phyloP scores from a whole-genome alignment of 2,888 invertebrate species.

The Oligia strigilis region DNA sequence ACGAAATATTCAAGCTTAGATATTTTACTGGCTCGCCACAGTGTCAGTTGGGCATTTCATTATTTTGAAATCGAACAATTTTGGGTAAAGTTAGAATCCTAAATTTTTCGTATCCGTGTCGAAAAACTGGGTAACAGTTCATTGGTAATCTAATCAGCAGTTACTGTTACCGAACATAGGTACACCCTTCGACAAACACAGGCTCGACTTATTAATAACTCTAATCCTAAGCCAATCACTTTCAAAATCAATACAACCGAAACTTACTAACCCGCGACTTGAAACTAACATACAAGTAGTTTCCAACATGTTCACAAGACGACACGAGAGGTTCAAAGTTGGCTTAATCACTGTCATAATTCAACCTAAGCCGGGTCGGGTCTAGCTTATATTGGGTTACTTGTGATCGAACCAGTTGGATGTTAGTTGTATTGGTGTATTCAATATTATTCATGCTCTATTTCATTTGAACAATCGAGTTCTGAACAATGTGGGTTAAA shows the following conservation, averaged over 20 bases:
- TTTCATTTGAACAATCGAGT: slow-evolving; percentile 26
- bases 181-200: neutral
- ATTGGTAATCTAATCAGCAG: neutral
- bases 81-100: neutral
- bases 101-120: neutral
- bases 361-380: slow-evolving; percentile 59
- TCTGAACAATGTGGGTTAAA: neutral
- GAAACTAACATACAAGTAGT: slow-evolving; percentile 49
- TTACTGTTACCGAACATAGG: neutral
- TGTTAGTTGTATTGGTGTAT: slow-evolving; percentile 36
- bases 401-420: slow-evolving; percentile 40
- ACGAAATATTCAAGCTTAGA: neutral
- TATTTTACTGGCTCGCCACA: neutral
- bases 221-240: slow-evolving; percentile 46
- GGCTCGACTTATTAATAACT: slow-evolving; percentile 13
- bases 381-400: slow-evolving; percentile 60
- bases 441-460: slow-evolving; percentile 33
- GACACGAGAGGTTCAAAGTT: slow-evolving; percentile 62
- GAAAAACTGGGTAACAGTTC: neutral
- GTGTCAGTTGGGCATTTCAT: neutral
- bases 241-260: slow-evolving; percentile 50
- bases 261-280: slow-evolving; percentile 22
- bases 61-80: too few relatives aligned
- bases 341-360: slow-evolving; percentile 72
- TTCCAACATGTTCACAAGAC: slow-evolving; percentile 49